phyloP scores from a whole-genome alignment of 2,888 invertebrate species.

The Stenodema calcarata region DNA sequence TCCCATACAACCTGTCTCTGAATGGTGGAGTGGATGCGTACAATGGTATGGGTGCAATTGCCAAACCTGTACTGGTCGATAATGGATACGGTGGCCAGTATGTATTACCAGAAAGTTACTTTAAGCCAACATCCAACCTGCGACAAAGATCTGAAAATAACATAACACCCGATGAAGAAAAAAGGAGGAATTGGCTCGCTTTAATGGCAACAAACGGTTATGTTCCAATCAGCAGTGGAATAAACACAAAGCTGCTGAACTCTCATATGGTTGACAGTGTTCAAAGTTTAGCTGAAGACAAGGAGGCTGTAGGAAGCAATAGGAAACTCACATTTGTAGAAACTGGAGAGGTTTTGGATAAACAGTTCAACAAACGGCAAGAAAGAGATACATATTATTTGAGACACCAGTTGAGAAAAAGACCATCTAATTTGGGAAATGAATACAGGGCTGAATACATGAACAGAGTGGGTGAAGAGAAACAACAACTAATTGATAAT shows the following conservation, averaged over 20 bases:
- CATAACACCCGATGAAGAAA: not conserved
- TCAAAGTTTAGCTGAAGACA: not conserved
- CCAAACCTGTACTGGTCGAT: not conserved
- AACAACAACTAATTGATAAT: not conserved
- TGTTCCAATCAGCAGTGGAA: not conserved
- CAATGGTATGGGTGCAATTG: not conserved
- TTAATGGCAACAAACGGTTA: slow-evolving; percentile 31
- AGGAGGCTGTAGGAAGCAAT: not conserved
- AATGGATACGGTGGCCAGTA: not conserved
- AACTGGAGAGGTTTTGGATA: not conserved
- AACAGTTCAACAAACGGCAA: not conserved
- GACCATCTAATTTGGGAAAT: not conserved
- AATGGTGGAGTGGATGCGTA: not conserved
- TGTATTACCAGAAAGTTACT: not conserved
- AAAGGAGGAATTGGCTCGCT: slow-evolving; percentile 18
- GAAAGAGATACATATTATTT: not conserved
- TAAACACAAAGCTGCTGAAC: not conserved
- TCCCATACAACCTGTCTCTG: not conserved
- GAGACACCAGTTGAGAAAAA: not conserved
- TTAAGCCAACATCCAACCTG: not conserved
- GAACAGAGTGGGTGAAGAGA: not conserved
- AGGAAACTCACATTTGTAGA: not conserved
- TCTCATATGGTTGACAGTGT: not conserved
- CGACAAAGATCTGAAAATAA: not conserved
- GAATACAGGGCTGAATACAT: not conserved